Percentiles rank a stretch among this genome's conserved stretches.
These are phyloP conservation scores for Rhinogobio ventralis DNA, from an alignment of 2,797 vertebrate species.

Conservation along the genomic window DNA sequence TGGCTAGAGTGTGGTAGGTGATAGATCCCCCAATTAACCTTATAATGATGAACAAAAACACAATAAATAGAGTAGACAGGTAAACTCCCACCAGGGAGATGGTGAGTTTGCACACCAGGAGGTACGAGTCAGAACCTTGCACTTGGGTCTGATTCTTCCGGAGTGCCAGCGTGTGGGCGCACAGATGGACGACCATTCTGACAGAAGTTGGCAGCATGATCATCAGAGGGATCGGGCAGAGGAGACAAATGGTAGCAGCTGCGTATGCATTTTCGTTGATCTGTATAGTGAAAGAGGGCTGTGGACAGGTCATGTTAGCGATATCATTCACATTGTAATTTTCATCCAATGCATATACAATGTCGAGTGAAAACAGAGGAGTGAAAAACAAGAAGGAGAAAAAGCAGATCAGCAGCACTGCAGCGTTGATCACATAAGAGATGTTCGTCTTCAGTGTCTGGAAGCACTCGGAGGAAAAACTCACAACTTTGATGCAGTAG, in stretches of 20 bases:
- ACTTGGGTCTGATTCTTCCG: constrained; percentile 55
- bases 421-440: constrained; percentile 38
- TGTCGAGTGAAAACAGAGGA: constrained; percentile 47
- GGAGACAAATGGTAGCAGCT: constrained; percentile 25
- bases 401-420: constrained; percentile 46
- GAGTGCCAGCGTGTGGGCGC: constrained; percentile 52
- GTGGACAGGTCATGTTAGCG: neutral
- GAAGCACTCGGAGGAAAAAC: constrained; percentile 44
- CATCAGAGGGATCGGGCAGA: constrained; percentile 55
- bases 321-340: neutral
- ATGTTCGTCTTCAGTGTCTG: constrained; percentile 56
- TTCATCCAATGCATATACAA: neutral
- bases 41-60: constrained; percentile 37
- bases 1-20: neutral
- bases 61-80: constrained; percentile 43
- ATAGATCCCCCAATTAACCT: neutral
- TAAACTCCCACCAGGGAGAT: constrained; percentile 60
- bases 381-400: constrained; percentile 29
- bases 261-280: constrained; percentile 25
- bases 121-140: constrained; percentile 59
- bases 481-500: constrained; percentile 64
- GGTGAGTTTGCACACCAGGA: constrained; percentile 60
- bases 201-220: constrained; percentile 61
- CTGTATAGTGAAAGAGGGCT: neutral
- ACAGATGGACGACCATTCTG: constrained; percentile 59